A percentile compares a stretch with the other conserved stretches of the same genome.
Conservation (phyloP, 2,113 vertebrate species). For the Pristiophorus japonicus region DNA sequence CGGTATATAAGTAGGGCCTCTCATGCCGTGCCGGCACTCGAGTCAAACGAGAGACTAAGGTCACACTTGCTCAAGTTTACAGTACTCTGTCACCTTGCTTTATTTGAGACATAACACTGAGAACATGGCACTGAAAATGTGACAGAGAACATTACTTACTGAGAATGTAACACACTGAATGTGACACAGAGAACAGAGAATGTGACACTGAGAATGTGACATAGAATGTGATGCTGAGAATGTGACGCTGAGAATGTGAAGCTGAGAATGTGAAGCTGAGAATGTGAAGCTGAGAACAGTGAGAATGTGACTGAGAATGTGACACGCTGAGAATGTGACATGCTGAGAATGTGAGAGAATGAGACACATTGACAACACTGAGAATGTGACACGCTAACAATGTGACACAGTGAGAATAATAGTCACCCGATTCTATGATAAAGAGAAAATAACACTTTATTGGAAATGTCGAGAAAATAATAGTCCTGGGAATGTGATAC, state of each 20-base stretch:
- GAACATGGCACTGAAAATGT: no score
- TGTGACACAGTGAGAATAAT: conserved; percentile 11
- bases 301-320: neutral
- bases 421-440: neutral
- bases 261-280: neutral
- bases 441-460: neutral
- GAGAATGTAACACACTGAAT: no score
- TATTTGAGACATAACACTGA: no score
- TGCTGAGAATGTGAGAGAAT: neutral
- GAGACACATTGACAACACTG: neutral
- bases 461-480: neutral
- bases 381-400: neutral
- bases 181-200: no score
- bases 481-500: neutral
- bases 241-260: neutral
- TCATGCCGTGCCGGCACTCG: no score
- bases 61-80: no score
- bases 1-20: no score
- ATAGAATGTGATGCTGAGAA: neutral
- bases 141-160: no score
- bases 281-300: neutral
- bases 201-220: no score
- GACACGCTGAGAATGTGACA: neutral
- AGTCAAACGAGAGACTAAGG: no score
- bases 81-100: no score